These are phyloP conservation scores for Xiphydria camelus DNA, from an alignment of 2,888 invertebrate species.

Conservation along the genomic window DNA sequence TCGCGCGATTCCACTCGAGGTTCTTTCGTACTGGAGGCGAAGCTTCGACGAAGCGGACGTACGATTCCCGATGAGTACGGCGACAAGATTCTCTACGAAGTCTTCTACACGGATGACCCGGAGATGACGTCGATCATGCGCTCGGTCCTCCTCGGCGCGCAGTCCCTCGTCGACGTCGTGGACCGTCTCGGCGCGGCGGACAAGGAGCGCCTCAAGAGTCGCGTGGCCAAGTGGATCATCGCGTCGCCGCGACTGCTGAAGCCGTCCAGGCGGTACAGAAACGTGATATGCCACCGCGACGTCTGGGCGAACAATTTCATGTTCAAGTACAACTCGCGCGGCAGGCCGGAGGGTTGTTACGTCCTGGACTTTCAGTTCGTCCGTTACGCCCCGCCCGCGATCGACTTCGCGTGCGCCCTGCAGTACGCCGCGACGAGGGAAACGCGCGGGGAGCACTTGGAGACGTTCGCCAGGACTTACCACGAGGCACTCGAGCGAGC, in stretches of 20 bases:
- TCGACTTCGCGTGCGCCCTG: constrained; percentile 37
- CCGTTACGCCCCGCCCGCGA: constrained; percentile 36
- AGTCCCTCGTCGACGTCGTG: constrained; percentile 21
- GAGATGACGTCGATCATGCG: constrained; percentile 3
- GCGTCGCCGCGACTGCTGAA: constrained; percentile 15
- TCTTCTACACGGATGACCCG: constrained; percentile 15
- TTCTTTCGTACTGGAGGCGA: constrained; percentile 40
- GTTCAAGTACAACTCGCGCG: constrained; percentile 30
- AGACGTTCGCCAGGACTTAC: constrained; percentile 33
- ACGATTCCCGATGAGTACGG: constrained; percentile 28
- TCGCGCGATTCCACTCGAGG: constrained; percentile 43
- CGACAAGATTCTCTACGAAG: constrained; percentile 25
- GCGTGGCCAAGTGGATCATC: constrained; percentile 19
- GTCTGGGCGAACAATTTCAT: constrained; percentile 48
- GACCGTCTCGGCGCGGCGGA: constrained; percentile 20
- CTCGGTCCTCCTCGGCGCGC: constrained; percentile 17
- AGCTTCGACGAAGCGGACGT: constrained; percentile 23
- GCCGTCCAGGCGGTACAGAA: constrained; percentile 23
- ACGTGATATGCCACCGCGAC: constrained; percentile 47
- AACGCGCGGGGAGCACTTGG: constrained; percentile 28
- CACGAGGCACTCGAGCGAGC: constrained; percentile 20
- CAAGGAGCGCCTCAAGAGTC: constrained; percentile 24
- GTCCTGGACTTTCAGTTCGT: constrained; percentile 42
- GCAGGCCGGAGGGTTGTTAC: constrained; percentile 28
- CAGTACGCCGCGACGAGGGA: constrained; percentile 34